phyloP scores from a whole-genome alignment of 2,888 invertebrate species.

The Ichneumoninae sp. region DNA sequence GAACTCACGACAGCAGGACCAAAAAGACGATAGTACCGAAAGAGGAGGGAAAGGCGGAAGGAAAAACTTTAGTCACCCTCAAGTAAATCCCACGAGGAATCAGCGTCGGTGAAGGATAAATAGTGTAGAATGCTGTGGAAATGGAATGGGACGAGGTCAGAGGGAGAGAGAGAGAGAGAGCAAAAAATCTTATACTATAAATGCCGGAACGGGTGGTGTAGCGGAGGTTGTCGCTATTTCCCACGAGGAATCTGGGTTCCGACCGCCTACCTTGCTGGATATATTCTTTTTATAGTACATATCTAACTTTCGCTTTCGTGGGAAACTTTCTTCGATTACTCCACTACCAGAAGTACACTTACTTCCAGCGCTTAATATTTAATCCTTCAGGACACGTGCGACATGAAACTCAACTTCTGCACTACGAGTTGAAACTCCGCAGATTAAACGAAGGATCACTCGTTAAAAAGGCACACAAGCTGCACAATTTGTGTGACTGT shows the following conservation, averaged over 20 bases:
- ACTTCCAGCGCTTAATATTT: background rate
- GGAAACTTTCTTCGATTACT: background rate
- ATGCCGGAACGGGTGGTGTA: slow-evolving; percentile 42
- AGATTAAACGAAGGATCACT: background rate
- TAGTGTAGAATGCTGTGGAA: slow-evolving; percentile 24
- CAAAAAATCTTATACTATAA: slow-evolving; percentile 56
- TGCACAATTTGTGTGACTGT: background rate
- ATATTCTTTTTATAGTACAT: slow-evolving; percentile 18
- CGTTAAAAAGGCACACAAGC: background rate
- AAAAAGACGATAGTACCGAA: background rate
- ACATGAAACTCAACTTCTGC: background rate
- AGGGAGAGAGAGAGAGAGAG: slow-evolving; percentile 15
- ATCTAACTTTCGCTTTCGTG: slow-evolving; percentile 9
- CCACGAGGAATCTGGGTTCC: slow-evolving; percentile 47
- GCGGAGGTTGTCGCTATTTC: slow-evolving; percentile 48
- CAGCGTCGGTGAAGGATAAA: slow-evolving; percentile 54
- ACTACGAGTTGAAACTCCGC: background rate
- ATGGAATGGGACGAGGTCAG: slow-evolving; percentile 10
- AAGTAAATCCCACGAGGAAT: slow-evolving; percentile 64
- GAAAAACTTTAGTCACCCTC: slow-evolving; percentile 48
- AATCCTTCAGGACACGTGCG: background rate
- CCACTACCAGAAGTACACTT: background rate
- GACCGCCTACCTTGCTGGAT: slow-evolving; percentile 22
- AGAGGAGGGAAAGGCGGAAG: slow-evolving; percentile 22
- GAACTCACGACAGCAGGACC: background rate